Percentiles rank a stretch among this genome's conserved stretches.
These are phyloP conservation scores for Irena cyanogastra DNA, from an alignment of 2,113 vertebrate genomes.

Conservation along the genomic window DNA sequence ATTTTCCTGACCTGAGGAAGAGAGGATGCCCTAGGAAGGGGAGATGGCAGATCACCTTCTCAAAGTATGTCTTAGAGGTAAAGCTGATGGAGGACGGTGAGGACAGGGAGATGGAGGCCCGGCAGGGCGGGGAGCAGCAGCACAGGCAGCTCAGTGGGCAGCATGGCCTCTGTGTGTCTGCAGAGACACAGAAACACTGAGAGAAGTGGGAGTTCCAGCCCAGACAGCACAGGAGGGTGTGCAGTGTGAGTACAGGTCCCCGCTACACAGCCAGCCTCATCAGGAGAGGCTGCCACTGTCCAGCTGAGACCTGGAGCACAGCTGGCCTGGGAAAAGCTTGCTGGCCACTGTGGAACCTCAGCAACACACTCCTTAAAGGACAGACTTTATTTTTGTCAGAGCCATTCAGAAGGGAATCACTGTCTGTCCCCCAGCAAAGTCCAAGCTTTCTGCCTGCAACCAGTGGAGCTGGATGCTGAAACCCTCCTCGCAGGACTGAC, in stretches of 20 bases:
- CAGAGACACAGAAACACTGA: background rate
- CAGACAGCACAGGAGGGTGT: rapidly evolving
- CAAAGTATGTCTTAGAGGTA: rapidly evolving
- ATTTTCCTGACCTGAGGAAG: background rate
- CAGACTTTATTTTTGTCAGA: background rate
- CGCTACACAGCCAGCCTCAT: rapidly evolving
- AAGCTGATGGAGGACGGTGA: rapidly evolving
- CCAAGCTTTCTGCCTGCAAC: background rate
- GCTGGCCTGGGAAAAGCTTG: background rate
- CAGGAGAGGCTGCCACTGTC: background rate
- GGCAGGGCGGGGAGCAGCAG: background rate
- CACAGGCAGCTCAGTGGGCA: background rate
- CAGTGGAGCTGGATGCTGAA: background rate
- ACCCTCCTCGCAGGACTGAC: rapidly evolving
- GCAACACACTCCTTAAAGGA: background rate
- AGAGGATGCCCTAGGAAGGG: background rate
- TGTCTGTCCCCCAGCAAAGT: background rate
- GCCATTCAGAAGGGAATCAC: background rate
- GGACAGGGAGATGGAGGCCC: background rate
- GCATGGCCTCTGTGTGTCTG: rapidly evolving
- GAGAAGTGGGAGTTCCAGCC: rapidly evolving
- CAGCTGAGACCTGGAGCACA: background rate
- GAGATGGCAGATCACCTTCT: background rate
- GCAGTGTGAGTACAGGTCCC: background rate
- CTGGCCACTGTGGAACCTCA: background rate